Conservation (phyloP, 2,888 invertebrate genomes). For the Allophyes oxyacanthae region DNA sequence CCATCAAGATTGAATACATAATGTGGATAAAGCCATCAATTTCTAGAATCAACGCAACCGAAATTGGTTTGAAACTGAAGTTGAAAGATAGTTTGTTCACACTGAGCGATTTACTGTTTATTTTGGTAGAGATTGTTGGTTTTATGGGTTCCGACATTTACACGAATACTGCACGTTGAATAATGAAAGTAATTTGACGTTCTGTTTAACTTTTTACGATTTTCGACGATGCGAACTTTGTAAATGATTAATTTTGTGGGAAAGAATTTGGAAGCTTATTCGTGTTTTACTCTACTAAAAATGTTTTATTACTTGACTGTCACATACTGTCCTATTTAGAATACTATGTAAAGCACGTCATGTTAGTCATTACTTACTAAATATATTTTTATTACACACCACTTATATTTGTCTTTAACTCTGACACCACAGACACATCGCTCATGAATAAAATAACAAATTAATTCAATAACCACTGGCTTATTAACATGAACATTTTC, state of each 20-base stretch:
- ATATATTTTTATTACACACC: not conserved
- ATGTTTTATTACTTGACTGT: too few relatives aligned
- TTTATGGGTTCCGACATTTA: slow-evolving; percentile 20
- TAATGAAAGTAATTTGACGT: slow-evolving; percentile 10
- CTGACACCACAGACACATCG: not conserved
- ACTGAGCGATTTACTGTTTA: slow-evolving; percentile 30
- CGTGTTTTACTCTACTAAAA: too few relatives aligned
- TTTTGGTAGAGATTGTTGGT: slow-evolving; percentile 22
- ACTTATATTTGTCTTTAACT: not conserved
- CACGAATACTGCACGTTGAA: slow-evolving; percentile 12
- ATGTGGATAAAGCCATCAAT: slow-evolving; percentile 37
- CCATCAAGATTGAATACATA: slow-evolving; percentile 33
- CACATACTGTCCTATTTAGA: too few relatives aligned
- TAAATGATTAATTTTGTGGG: too few relatives aligned
- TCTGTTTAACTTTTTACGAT: slow-evolving; percentile 15
- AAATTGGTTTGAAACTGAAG: slow-evolving; percentile 43
- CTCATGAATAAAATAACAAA: slow-evolving; percentile 22
- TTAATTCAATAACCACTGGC: slow-evolving; percentile 27
- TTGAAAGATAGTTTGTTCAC: slow-evolving; percentile 28
- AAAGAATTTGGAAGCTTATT: too few relatives aligned
- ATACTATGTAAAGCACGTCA: too few relatives aligned
- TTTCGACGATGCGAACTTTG: not conserved
- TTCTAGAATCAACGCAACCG: slow-evolving; percentile 25
- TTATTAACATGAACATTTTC: slow-evolving; percentile 24
- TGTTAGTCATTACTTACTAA: too few relatives aligned